Base-by-base conservation (phyloP, 2,888 invertebrate species). In the Dasypolia templi region DNA sequence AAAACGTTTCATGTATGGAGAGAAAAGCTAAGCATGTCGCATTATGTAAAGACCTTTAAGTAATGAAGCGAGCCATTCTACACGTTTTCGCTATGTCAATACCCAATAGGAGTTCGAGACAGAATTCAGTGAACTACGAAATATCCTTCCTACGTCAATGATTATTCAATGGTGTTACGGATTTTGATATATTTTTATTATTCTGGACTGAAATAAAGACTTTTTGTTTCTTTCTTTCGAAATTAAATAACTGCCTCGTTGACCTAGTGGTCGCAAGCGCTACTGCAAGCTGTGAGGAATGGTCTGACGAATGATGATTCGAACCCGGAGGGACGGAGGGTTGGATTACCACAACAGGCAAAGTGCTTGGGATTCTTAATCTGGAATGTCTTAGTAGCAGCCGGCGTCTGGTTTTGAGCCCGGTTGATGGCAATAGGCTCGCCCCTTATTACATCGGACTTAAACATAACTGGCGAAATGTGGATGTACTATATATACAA, bases 111-210 rank as follows among this genome's bases (percentile, higher is more conserved):
- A 69, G 44, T 46, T 56, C 56, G 42, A 66, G 62, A 42, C 49
- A 70, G 58, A 72, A 71, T 29, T 66, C 81, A 84, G n/a, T 72
- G 84, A 84, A 67, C 72, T 81, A 58, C 5, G 71, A 72, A 76
- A 76, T 56, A 68, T 80, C 68, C 46, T 78, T 80, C 35, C 46
- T 56, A 22, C 11, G 42, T 64, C 77, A 64, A 69, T 55, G 64
- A 79, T 75, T 75, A 80, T 74, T 67, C 49, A 73, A 44, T 78
- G 12, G 12, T 26, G 26, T 64, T n/a, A 61, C 26, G 26, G 17
- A 46, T 72, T 71, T 39, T 22, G 39, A 19, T 75, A 46, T 79
- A 79, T n/a, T 22, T 59, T n/a, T 4, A n/a, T 26, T 59, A 46
- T 32, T 51, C 35, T 51, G 17, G 39, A 56, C 29, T 29, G 12